Percentiles rank a stretch among this genome's conserved stretches.
Evolutionary conservation across 2,888 invertebrate genomes (phyloP).

Genomic region (Yponomeuta evonymella): DNA sequence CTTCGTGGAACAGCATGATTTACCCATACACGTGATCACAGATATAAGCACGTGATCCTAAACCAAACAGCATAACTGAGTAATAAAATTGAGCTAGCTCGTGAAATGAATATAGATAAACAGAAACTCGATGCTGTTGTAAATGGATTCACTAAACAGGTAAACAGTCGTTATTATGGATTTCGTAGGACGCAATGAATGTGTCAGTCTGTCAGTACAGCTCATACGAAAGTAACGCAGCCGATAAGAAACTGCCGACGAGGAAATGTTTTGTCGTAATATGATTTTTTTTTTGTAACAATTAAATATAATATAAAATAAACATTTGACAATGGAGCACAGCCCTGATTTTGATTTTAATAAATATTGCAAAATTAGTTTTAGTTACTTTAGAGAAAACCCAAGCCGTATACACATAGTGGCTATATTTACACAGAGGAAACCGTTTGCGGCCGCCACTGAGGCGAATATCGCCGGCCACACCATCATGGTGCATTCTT

Average conservation of each 20-base stretch:
- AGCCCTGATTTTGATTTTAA: too few relatives aligned
- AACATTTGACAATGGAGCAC: too few relatives aligned
- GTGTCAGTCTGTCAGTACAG: neutral
- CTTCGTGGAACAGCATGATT: constrained; percentile 34
- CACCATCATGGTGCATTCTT: too few relatives aligned
- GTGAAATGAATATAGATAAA: neutral
- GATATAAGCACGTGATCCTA: constrained; percentile 41
- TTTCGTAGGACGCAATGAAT: neutral
- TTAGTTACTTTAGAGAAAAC: too few relatives aligned
- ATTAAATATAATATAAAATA: too few relatives aligned
- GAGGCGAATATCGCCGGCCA: too few relatives aligned
- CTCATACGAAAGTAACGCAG: neutral
- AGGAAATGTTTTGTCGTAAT: too few relatives aligned
- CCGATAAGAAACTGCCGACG: neutral
- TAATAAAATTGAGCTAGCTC: neutral
- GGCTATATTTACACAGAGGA: too few relatives aligned
- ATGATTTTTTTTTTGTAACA: too few relatives aligned
- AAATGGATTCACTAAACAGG: neutral
- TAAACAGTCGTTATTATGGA: neutral
- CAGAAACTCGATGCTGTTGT: neutral
- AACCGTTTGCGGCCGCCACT: too few relatives aligned
- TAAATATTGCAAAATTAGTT: too few relatives aligned
- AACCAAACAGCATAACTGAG: constrained; percentile 29
- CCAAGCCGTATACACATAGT: too few relatives aligned
- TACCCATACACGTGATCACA: constrained; percentile 37